Evolutionary conservation across 2,888 invertebrate genomes (phyloP).

Genomic region (Acronicta leporina): DNA sequence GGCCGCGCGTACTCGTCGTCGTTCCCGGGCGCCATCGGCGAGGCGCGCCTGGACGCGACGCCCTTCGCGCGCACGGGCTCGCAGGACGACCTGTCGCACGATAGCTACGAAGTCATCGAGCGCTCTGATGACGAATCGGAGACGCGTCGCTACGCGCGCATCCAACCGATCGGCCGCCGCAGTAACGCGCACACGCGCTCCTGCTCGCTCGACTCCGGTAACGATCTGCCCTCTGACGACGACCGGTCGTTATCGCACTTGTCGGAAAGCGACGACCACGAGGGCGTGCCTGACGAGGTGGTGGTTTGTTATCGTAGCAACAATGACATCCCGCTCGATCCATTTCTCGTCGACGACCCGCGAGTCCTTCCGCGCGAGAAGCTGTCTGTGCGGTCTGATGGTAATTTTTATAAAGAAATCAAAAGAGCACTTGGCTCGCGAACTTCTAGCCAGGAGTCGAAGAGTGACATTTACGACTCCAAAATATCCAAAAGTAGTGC

Average conservation of each 20-base stretch:
- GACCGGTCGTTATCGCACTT: conserved; percentile 89
- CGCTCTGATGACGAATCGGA: conserved; percentile 91
- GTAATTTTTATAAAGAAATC: conserved; percentile 92
- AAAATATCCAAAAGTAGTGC: conserved; percentile 91
- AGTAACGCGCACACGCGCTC: conserved; percentile 88
- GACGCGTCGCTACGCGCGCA: conserved; percentile 70
- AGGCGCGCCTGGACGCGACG: conserved; percentile 91
- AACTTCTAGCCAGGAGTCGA: conserved; percentile 92
- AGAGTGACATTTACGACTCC: conserved; percentile 91
- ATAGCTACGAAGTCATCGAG: conserved; percentile 95
- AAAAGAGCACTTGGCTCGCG: conserved; percentile 90
- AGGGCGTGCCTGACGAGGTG: conserved; percentile 88
- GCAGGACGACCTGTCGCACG: conserved; percentile 96
- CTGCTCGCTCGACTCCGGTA: conserved; percentile 93
- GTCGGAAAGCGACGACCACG: conserved; percentile 87
- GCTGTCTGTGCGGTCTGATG: conserved; percentile 92
- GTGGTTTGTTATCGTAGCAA: conserved; percentile 91
- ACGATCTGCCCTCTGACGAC: conserved; percentile 93
- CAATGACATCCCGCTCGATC: conserved; percentile 92
- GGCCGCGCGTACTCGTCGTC: conserved; percentile 95
- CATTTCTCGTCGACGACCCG: conserved; percentile 94
- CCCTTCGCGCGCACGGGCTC: conserved; percentile 91
- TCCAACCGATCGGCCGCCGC: conserved; percentile 70
- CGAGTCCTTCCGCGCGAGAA: conserved; percentile 92
- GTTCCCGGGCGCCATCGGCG: conserved; percentile 94